Conservation (phyloP, 2,888 invertebrate genomes). For the Euplagia quadripunctaria region DNA sequence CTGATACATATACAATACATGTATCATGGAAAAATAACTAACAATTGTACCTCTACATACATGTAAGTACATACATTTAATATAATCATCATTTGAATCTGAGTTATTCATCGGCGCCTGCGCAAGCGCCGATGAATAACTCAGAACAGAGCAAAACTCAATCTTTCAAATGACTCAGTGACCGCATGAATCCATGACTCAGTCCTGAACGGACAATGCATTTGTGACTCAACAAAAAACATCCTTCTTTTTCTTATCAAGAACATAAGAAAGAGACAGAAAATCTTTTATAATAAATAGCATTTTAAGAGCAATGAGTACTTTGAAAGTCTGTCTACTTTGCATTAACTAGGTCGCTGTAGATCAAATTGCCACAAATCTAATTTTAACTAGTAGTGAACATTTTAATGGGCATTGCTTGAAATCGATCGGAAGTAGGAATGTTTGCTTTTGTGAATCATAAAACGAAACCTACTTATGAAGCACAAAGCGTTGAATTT, state of each 20-base stretch:
- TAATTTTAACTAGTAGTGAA: constrained; percentile 56
- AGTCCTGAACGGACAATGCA: constrained; percentile 55
- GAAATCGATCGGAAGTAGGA: constrained; percentile 53
- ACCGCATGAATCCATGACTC: constrained; percentile 72
- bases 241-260: constrained; percentile 51
- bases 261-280: constrained; percentile 47
- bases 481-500: constrained; percentile 40
- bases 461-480: constrained; percentile 44
- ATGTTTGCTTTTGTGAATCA: constrained; percentile 52
- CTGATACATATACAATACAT: not conserved
- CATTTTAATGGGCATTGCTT: constrained; percentile 52
- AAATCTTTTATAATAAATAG: constrained; percentile 37
- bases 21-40: not conserved
- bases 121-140: constrained; percentile 65
- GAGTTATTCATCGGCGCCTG: constrained; percentile 22
- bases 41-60: not conserved
- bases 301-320: constrained; percentile 31
- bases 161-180: constrained; percentile 75
- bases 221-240: constrained; percentile 61
- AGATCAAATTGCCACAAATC: constrained; percentile 58
- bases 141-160: constrained; percentile 56
- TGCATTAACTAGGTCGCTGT: constrained; percentile 52
- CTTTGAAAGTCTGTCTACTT: constrained; percentile 39
- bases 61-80: constrained; percentile 9
- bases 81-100: constrained; percentile 29